Evolutionary conservation across 2,113 vertebrate genomes (phyloP).

Genomic region (Sula dactylatra): DNA sequence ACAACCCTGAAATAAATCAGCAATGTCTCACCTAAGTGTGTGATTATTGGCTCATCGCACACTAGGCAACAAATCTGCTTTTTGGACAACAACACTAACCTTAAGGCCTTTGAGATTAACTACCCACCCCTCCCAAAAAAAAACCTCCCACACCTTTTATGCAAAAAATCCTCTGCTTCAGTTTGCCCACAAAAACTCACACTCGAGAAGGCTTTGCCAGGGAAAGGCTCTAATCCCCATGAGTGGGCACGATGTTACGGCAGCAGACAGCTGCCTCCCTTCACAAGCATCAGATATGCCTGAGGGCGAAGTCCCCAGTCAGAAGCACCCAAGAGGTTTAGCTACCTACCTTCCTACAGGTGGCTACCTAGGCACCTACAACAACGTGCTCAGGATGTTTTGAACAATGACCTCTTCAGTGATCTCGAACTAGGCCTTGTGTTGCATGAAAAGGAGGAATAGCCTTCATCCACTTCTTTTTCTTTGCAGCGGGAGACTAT

Average conservation of each 20-base stretch:
- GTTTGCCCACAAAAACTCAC: neutral
- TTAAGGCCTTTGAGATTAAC: neutral
- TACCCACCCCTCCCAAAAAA: neutral
- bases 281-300: neutral
- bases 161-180: neutral
- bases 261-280: neutral
- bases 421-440: neutral
- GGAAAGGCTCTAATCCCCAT: neutral
- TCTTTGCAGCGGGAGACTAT: neutral
- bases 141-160: neutral
- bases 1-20: too few species aligned
- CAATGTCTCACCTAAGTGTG: too few species aligned
- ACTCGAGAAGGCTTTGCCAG: neutral
- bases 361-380: too few species aligned
- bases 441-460: neutral
- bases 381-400: accelerated
- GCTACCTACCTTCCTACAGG: neutral
- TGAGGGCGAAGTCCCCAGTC: neutral
- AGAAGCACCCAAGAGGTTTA: neutral
- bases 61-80: too few species aligned
- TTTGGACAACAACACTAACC: too few species aligned
- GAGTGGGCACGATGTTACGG: accelerated
- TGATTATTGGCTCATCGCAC: too few species aligned
- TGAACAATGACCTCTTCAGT: neutral
- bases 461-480: neutral